Evolutionary conservation across 2,888 invertebrate genomes (phyloP).

Genomic region (Belgica antarctica): DNA sequence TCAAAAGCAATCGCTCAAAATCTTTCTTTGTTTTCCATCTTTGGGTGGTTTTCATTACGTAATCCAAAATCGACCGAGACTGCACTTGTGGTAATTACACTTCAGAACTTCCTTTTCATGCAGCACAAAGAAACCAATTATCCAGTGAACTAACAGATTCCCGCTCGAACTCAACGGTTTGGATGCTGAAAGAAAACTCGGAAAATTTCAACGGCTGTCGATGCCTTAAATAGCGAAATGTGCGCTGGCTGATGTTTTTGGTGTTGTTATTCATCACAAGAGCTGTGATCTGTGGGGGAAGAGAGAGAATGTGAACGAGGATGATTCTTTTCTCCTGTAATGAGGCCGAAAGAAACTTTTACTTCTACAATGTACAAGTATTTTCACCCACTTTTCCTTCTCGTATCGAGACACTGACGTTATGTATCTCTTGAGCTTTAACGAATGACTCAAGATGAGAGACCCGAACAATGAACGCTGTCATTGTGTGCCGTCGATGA

Average conservation of each 20-base stretch:
- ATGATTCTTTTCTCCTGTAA: not conserved
- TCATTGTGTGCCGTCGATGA: conserved; percentile 15
- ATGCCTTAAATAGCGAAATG: conserved; percentile 36
- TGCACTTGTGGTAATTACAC: conserved; percentile 27
- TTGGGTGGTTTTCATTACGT: not conserved
- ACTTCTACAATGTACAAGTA: conserved; percentile 26
- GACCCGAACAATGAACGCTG: not conserved
- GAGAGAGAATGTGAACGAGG: too few species aligned
- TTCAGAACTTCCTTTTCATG: not conserved
- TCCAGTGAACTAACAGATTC: not conserved
- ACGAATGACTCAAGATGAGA: not conserved
- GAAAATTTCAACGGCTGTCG: conserved; percentile 16
- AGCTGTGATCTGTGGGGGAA: conserved; percentile 25
- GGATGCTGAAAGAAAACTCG: conserved; percentile 17
- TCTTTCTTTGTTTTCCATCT: too few species aligned
- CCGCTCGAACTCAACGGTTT: not conserved
- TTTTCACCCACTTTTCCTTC: conserved; percentile 7
- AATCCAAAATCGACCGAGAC: not conserved
- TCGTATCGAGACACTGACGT: not conserved
- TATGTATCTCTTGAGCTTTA: not conserved
- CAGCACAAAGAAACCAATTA: not conserved
- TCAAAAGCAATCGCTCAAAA: too few species aligned
- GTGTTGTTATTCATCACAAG: not conserved
- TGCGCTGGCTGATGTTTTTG: conserved; percentile 23
- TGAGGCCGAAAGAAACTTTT: conserved; percentile 14